Percentiles rank a stretch among this genome's conserved stretches.
phyloP scores from a whole-genome alignment of 92 coral and sea anemone genomes.

The Virgularia gustaviana region DNA sequence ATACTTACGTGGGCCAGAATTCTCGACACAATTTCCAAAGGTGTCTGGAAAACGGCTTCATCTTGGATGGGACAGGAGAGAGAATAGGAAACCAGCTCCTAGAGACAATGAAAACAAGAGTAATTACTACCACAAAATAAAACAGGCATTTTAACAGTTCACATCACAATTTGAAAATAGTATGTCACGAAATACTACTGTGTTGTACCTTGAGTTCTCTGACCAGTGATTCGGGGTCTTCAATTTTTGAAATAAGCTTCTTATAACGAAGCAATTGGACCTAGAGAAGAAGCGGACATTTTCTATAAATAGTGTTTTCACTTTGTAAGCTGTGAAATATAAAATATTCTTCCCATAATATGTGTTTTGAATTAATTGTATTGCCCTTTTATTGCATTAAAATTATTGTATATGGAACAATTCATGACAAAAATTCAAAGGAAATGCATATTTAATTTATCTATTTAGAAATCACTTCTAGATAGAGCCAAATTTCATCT shows the following conservation, averaged over 20 bases:
- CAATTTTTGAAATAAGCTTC: constrained; percentile 86
- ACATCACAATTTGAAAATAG: not conserved
- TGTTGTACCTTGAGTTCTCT: constrained; percentile 76
- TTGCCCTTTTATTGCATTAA: too few species aligned
- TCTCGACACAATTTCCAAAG: constrained; percentile 90
- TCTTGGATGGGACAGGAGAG: constrained; percentile 97
- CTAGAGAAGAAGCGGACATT: too few species aligned
- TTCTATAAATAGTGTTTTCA: too few species aligned
- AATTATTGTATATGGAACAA: too few species aligned
- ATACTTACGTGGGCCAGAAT: constrained; percentile 89
- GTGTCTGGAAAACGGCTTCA: constrained; percentile 94
- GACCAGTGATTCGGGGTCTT: constrained; percentile 93
- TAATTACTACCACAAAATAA: not conserved
- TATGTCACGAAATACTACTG: not conserved
- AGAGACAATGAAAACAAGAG: not conserved
- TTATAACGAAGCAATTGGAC: constrained; percentile 92
- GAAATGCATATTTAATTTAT: too few species aligned
- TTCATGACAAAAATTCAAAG: too few species aligned
- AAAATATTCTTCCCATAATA: too few species aligned
- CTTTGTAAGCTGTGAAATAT: too few species aligned
- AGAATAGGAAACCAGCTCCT: constrained; percentile 96
- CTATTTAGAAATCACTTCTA: too few species aligned
- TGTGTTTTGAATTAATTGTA: too few species aligned
- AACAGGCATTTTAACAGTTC: not conserved
- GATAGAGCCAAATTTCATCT: too few species aligned